Evolutionary conservation across 2,797 vertebrate genomes (phyloP).

Genomic region (Iguana delicatissima): DNA sequence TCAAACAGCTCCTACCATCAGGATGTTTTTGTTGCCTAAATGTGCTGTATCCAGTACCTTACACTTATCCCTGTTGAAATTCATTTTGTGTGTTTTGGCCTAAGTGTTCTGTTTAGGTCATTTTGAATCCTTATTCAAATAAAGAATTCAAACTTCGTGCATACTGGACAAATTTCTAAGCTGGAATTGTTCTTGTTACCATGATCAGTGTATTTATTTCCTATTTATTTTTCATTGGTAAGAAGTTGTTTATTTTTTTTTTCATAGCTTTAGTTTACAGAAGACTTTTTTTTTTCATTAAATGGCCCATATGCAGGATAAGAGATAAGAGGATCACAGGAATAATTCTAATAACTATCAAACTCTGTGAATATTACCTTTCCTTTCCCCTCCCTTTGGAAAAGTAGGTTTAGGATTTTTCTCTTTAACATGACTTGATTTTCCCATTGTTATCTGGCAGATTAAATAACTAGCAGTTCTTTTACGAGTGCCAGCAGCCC

Average conservation of each 20-base stretch:
- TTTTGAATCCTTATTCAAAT: too few relatives aligned
- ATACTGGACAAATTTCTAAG: slow-evolving; percentile 22
- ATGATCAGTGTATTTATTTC: slow-evolving; percentile 40
- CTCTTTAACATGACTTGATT: slow-evolving; percentile 58
- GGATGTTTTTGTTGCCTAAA: too few relatives aligned
- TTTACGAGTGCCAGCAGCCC: slow-evolving; percentile 47
- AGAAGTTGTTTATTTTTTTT: slow-evolving; percentile 34
- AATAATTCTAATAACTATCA: slow-evolving; percentile 58
- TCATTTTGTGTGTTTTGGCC: too few relatives aligned
- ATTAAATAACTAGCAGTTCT: slow-evolving; percentile 59
- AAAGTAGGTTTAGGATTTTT: slow-evolving; percentile 44
- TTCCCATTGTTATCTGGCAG: slow-evolving; percentile 58
- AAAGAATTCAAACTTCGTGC: slow-evolving; percentile 6
- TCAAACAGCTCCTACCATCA: too few relatives aligned
- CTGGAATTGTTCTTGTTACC: slow-evolving; percentile 29
- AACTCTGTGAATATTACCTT: slow-evolving; percentile 25
- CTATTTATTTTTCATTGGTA: slow-evolving; percentile 36
- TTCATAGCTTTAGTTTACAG: slow-evolving; percentile 27
- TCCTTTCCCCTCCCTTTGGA: not conserved
- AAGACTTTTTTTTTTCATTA: slow-evolving; percentile 50
- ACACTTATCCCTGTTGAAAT: too few relatives aligned
- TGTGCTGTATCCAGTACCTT: too few relatives aligned
- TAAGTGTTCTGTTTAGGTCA: too few relatives aligned
- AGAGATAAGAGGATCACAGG: slow-evolving; percentile 65
- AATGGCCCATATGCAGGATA: slow-evolving; percentile 47